Evolutionary conservation across 1,140 invertebrate species (phyloP), one percentile per base, ranked within the genome.

Genomic region (Trachelipus rathkii): DNA sequence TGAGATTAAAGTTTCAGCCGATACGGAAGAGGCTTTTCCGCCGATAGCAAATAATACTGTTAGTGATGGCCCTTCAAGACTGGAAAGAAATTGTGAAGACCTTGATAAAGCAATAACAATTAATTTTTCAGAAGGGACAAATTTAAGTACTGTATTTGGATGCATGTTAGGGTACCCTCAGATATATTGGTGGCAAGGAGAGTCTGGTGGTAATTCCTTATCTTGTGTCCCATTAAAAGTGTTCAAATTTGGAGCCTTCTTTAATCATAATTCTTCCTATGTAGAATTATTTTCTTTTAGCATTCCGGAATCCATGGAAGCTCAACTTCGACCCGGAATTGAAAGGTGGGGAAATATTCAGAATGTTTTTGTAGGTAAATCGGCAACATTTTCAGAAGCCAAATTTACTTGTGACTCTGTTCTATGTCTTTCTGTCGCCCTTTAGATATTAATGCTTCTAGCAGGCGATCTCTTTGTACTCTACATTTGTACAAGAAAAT

Each of bases 371-470:
- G 74, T 79, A 23, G 77, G 77, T 43, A 71, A 81, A 53, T 71
- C 80, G 15, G 60, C 21, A 10, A 75, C 75, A 23, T 81, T 79
- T 69, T 77, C 77, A 15, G 71, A 70, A 74, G 74, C 80, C 44
- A 79, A 77, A 77, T 81, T 77, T 66, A 75, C 70, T 10, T 81
- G 80, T 73, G 77, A 81, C 77, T 75, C 80, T 70, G 80, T 81
- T 44, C 67, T 81, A 6, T 81, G 80, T 66, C 66, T 81, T 10
- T 78, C 77, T 68, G 80, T 81, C 7, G 77, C 80, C 24, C 72
- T 81, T 53, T 81, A 76, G 44, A 21, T 67, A 33, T 33, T 3
- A 33, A 33, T 33, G 33, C 6, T 33, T 33, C 6, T 3, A 33
- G 6, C 33, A 33, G 33, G 6, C 33, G 6, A 33, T 33, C 33